phyloP scores from a whole-genome alignment of 2,797 vertebrate species.

The Pseudopleuronectes americanus region DNA sequence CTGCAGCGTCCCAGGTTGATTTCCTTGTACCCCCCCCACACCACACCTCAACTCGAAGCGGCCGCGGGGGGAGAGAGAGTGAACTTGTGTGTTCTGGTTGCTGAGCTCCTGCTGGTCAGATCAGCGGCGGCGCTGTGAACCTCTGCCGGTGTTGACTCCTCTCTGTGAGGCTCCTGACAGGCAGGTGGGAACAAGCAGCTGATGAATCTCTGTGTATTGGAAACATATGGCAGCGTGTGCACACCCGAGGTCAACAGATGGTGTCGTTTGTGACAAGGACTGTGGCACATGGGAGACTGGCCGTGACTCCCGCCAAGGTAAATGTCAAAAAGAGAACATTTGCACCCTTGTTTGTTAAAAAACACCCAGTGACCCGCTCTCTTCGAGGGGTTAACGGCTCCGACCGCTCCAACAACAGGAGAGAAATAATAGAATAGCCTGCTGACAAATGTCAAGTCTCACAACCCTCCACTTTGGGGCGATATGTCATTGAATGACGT shows the following conservation, averaged over 20 bases:
- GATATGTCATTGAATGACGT: conserved; percentile 66
- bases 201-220: neutral
- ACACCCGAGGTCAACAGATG: conserved; percentile 7
- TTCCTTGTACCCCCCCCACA: neutral
- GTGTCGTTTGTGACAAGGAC: conserved; percentile 13
- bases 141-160: neutral
- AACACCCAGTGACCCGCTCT: conserved; percentile 20
- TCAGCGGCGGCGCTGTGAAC: neutral
- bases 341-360: conserved; percentile 10
- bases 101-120: neutral
- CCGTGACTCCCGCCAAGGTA: conserved; percentile 18
- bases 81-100: neutral
- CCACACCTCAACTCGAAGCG: conserved; percentile 3
- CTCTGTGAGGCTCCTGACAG: neutral
- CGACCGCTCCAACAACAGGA: conserved; percentile 11
- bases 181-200: neutral
- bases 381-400: conserved; percentile 15
- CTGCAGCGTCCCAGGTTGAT: neutral
- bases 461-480: conserved; percentile 51
- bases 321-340: conserved; percentile 12
- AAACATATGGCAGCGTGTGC: conserved; percentile 1
- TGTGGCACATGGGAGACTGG: neutral
- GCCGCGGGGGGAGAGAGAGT: neutral
- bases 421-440: conserved; percentile 55
- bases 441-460: conserved; percentile 60